phyloP scores from a whole-genome alignment of 2,113 vertebrate species.

The Hydrochoerus hydrochaeris region DNA sequence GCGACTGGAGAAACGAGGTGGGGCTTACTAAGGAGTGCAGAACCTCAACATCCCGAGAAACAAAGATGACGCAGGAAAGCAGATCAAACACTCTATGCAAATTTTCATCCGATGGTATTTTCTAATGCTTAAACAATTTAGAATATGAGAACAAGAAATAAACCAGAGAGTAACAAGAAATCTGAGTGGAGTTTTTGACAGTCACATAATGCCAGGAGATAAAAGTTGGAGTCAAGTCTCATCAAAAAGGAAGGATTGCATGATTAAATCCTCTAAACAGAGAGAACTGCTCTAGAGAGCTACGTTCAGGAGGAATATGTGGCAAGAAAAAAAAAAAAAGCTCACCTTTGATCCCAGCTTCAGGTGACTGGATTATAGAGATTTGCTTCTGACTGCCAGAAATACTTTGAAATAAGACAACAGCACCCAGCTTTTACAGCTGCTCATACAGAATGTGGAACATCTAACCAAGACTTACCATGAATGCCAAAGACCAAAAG shows the following conservation, averaged over 20 bases:
- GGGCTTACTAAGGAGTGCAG: not conserved
- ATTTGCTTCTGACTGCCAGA: not conserved
- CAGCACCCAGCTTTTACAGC: not conserved
- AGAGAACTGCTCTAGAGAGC: not conserved
- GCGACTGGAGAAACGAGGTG: not conserved
- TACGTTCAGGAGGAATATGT: not conserved
- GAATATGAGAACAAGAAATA: not conserved
- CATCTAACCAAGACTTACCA: not conserved
- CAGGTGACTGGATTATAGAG: not conserved
- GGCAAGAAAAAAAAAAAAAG: not conserved
- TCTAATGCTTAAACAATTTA: not conserved
- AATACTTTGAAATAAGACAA: not conserved
- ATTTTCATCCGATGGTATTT: not conserved
- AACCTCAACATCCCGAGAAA: not conserved
- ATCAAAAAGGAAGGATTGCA: not conserved
- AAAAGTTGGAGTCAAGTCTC: not conserved
- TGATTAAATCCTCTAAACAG: not conserved
- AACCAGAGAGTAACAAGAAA: not conserved
- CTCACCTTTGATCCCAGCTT: not conserved
- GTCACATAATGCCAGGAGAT: not conserved
- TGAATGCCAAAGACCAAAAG: not conserved
- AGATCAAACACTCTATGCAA: not conserved
- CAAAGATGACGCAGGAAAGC: not conserved
- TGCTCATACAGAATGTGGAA: not conserved
- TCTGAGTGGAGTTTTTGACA: not conserved